Conservation (phyloP, 2,113 vertebrate species). For the Isichthys henryi region DNA sequence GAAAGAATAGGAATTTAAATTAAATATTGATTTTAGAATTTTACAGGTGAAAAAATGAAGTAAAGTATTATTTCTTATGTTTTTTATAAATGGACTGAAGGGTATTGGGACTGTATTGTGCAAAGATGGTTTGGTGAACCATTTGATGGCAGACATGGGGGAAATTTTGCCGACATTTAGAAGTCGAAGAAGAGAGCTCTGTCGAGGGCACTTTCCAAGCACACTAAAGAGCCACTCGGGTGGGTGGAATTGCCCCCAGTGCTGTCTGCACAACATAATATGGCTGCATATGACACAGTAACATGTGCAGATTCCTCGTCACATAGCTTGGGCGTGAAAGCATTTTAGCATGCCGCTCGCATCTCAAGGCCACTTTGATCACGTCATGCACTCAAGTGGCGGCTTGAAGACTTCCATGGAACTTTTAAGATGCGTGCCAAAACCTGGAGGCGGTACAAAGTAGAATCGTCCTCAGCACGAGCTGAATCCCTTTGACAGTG, state of each 20-base stretch:
- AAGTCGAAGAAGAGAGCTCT: not conserved
- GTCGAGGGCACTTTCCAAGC: not conserved
- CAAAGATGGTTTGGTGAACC: not conserved
- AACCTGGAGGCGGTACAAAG: conserved; percentile 1
- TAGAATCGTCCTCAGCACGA: not conserved
- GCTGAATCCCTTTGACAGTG: not conserved
- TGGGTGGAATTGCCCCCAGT: not conserved
- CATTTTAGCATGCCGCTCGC: not conserved
- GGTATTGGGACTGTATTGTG: not conserved
- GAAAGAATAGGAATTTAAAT: not conserved
- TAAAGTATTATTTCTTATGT: not conserved
- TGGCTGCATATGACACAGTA: not conserved
- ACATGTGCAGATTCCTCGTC: not conserved
- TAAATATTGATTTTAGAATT: not conserved
- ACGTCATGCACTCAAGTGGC: not conserved
- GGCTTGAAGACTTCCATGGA: not conserved
- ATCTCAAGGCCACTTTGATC: conserved; percentile 2
- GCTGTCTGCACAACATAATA: not conserved
- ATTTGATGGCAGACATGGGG: not conserved
- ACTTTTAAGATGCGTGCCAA: not conserved
- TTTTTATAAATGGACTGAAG: not conserved
- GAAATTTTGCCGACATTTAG: not conserved
- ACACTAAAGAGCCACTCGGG: not conserved
- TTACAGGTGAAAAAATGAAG: not conserved
- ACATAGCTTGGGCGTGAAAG: not conserved